A percentile compares a stretch with the other conserved stretches of the same genome.
Evolutionary conservation across 2,797 vertebrate genomes (phyloP).

Genomic region (Coregonus sp.): DNA sequence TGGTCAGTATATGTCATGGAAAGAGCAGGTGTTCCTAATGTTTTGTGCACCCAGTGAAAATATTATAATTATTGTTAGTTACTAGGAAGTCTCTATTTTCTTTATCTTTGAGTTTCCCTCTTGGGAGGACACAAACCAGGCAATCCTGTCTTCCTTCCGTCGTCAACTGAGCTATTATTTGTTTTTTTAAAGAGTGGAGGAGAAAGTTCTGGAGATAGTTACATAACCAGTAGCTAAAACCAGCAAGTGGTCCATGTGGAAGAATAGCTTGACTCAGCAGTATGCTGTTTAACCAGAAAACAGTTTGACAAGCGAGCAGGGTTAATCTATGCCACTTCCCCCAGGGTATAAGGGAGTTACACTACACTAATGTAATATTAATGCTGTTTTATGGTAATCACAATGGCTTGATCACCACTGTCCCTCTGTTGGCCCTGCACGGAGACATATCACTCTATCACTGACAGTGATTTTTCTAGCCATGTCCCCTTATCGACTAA

Average conservation of each 20-base stretch:
- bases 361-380: constrained; percentile 20
- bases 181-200: neutral
- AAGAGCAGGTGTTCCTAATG: too few species aligned
- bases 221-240: neutral
- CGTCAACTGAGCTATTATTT: neutral
- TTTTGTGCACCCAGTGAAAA: too few species aligned
- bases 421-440: neutral
- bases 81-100: neutral
- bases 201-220: neutral
- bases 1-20: too few species aligned
- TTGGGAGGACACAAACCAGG: neutral
- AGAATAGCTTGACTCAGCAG: constrained; percentile 1
- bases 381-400: constrained; percentile 21
- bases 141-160: too few species aligned
- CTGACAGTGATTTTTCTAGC: neutral
- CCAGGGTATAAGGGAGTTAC: neutral
- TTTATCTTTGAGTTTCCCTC: neutral
- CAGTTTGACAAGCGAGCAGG: constrained; percentile 5
- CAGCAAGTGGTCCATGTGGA: constrained; percentile 10
- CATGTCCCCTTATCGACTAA: neutral
- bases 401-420: constrained; percentile 7
- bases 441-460: neutral
- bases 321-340: constrained; percentile 13
- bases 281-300: constrained; percentile 2
- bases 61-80: neutral